Percentiles rank a stretch among this genome's conserved stretches.
These are phyloP conservation scores for Heliconius eleuchia DNA, from an alignment of 1,140 invertebrate genomes.

Conservation along the genomic window DNA sequence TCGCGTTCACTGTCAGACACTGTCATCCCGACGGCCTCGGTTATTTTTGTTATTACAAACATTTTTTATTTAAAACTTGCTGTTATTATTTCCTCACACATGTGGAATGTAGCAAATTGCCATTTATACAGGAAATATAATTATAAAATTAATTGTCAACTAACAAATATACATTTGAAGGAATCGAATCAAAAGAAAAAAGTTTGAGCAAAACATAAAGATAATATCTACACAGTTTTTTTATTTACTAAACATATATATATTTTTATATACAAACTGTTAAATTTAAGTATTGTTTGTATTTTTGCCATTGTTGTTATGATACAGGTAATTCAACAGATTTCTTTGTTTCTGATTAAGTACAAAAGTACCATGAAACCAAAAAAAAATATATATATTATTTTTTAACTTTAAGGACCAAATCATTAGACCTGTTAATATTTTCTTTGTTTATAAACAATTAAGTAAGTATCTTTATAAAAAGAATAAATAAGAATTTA, in stretches of 20 bases:
- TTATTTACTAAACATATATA: constrained; percentile 14
- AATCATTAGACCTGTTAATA: background rate
- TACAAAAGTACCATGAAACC: background rate
- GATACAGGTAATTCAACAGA: background rate
- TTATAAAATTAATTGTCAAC: background rate
- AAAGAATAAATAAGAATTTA: background rate
- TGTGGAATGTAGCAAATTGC: constrained; percentile 53
- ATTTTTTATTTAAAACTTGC: background rate
- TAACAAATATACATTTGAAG: background rate
- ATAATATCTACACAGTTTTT: constrained; percentile 19
- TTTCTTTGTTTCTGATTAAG: background rate
- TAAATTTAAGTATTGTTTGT: background rate
- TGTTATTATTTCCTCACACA: constrained; percentile 29
- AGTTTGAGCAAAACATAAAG: constrained; percentile 39
- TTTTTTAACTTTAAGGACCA: background rate
- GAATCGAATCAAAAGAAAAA: constrained; percentile 25
- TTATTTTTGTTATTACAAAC: background rate
- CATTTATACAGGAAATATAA: constrained; percentile 22
- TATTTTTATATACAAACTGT: background rate
- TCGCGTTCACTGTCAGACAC: no score
- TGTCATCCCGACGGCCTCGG: no score
- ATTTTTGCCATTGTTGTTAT: background rate
- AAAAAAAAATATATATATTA: background rate
- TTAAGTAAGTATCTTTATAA: constrained; percentile 1
- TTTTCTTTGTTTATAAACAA: constrained; percentile 14